Evolutionary conservation across 64 coral and sea anemone genomes (phyloP).

Genomic region (Actinia tenebrosa): DNA sequence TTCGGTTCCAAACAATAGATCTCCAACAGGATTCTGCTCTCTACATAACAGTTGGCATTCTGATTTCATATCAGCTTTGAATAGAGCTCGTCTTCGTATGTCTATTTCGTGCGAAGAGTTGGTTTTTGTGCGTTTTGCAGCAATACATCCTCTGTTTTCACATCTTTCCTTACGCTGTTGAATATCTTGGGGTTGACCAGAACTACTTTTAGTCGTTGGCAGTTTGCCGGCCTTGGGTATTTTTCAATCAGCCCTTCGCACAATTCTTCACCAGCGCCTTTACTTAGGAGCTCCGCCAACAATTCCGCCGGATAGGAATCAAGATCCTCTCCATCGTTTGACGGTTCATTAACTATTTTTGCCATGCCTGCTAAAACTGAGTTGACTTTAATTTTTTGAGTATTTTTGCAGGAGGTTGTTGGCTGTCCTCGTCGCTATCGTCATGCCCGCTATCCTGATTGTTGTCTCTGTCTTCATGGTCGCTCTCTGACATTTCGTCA

Average conservation of each 20-base stretch:
- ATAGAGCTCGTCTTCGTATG: conserved; percentile 14
- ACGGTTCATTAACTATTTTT: conserved; percentile 35
- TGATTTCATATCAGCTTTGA: conserved; percentile 25
- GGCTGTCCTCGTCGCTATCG: background rate
- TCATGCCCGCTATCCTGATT: background rate
- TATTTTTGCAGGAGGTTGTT: background rate
- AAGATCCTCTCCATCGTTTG: conserved; percentile 20
- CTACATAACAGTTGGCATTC: conserved; percentile 25
- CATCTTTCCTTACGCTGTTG: conserved; percentile 26
- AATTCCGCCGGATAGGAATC: conserved; percentile 5
- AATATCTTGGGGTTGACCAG: conserved; percentile 35
- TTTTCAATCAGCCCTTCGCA: conserved; percentile 29
- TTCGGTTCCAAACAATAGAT: conserved; percentile 29
- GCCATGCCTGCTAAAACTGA: conserved; percentile 23
- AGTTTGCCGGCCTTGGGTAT: conserved; percentile 28
- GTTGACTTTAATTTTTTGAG: background rate
- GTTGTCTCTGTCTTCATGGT: background rate
- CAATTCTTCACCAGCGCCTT: conserved; percentile 26
- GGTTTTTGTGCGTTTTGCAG: conserved; percentile 32
- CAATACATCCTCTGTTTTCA: conserved; percentile 35
- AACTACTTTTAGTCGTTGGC: conserved; percentile 25
- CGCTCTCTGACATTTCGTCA: background rate
- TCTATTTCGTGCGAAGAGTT: conserved; percentile 27
- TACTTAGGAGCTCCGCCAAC: conserved; percentile 19
- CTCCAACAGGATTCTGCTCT: conserved; percentile 31